These are phyloP conservation scores for Diprion similis DNA, from an alignment of 1,140 invertebrate species.

Conservation along the genomic window DNA sequence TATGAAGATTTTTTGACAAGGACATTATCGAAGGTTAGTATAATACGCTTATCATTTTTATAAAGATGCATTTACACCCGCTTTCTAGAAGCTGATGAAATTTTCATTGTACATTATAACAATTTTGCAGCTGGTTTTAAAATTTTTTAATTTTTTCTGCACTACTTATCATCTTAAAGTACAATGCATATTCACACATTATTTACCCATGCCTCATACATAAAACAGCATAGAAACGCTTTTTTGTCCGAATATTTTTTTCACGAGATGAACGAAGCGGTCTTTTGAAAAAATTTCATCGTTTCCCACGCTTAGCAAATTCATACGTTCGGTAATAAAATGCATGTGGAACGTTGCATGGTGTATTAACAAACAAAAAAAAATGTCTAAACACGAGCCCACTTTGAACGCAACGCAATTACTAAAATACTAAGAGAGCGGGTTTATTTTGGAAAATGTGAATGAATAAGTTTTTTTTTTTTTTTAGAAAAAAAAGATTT, in stretches of 20 bases:
- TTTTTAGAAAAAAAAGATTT: neutral
- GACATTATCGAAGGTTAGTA: neutral
- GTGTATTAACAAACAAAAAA: neutral
- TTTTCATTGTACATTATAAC: neutral
- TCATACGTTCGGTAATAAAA: neutral
- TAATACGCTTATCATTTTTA: neutral
- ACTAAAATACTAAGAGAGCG: neutral
- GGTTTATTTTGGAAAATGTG: neutral
- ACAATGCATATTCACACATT: neutral
- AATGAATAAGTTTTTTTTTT: neutral
- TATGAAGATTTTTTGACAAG: neutral
- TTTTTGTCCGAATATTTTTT: too few species aligned
- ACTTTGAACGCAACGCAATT: neutral
- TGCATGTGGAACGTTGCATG: neutral
- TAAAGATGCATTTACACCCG: neutral
- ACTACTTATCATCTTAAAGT: neutral
- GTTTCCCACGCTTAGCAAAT: neutral
- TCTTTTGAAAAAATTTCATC: neutral
- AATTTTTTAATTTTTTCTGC: neutral
- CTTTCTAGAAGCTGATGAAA: neutral
- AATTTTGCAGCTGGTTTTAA: neutral
- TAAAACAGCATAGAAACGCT: too few species aligned
- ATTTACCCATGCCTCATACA: too few species aligned
- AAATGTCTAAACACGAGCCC: neutral
- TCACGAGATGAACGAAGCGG: too few species aligned